Evolutionary conservation across 2,797 vertebrate genomes (phyloP).

Genomic region (Clarias laeviceps): DNA sequence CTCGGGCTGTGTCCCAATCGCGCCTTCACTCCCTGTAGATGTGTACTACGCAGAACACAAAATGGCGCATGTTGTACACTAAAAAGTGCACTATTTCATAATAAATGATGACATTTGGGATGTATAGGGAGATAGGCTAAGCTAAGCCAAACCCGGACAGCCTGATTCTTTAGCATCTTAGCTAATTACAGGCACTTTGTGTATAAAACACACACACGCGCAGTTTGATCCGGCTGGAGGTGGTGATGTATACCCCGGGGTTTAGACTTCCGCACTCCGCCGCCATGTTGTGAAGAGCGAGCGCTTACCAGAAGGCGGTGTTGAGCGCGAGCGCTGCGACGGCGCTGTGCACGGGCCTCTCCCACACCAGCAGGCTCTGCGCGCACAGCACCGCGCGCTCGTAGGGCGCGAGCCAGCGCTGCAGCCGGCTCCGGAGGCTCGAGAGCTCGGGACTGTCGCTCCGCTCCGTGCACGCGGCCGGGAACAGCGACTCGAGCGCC

Average conservation of each 20-base stretch:
- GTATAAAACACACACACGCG: no score
- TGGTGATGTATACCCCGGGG: no score
- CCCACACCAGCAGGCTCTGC: constrained; percentile 93
- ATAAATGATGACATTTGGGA: neutral
- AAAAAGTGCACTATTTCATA: neutral
- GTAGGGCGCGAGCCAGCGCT: constrained; percentile 82
- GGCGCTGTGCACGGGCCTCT: constrained; percentile 90
- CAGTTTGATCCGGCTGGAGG: neutral
- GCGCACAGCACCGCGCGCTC: constrained; percentile 80
- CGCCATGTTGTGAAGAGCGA: neutral
- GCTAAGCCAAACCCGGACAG: neutral
- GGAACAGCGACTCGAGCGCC: constrained; percentile 75
- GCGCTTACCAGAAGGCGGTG: constrained; percentile 88
- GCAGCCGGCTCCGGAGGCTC: constrained; percentile 54
- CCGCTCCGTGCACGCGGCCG: constrained; percentile 67
- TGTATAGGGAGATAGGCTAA: no score
- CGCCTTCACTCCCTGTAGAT: no score
- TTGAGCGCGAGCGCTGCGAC: constrained; percentile 85
- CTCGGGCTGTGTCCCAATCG: neutral
- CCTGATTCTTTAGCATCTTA: neutral
- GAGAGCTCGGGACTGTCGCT: constrained; percentile 45
- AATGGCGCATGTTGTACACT: neutral
- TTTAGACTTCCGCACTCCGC: neutral
- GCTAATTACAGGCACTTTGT: neutral
- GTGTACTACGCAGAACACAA: neutral